Evolutionary conservation across 2,113 vertebrate genomes (phyloP).

Genomic region (Fregata magnificens): DNA sequence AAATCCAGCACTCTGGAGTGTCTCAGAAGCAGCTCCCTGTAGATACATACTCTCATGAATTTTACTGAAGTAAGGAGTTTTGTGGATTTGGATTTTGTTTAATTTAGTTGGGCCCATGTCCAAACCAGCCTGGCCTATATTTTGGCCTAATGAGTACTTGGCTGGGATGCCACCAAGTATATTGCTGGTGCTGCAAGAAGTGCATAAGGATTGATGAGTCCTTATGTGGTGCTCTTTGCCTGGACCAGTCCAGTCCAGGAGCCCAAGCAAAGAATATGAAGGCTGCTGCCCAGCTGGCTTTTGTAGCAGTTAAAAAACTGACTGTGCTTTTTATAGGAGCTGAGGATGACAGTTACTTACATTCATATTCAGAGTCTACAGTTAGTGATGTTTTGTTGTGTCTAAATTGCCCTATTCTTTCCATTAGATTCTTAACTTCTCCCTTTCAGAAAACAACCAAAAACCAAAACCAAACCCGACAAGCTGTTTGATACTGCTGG

Average conservation of each 20-base stretch:
- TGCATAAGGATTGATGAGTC: background rate
- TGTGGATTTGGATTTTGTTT: background rate
- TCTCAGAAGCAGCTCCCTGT: background rate
- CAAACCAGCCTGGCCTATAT: background rate
- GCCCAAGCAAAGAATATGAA: background rate
- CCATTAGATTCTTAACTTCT: background rate
- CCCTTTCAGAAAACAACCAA: background rate
- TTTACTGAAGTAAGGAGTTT: background rate
- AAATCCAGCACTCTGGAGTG: background rate
- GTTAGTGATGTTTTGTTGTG: background rate
- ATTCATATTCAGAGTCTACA: background rate
- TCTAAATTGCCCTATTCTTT: background rate
- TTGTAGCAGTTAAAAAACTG: background rate
- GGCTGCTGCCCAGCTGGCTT: background rate
- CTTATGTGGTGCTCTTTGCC: background rate
- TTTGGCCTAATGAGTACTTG: background rate
- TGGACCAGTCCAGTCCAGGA: background rate
- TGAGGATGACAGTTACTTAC: background rate
- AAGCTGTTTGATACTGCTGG: background rate
- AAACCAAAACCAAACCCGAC: background rate
- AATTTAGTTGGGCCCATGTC: background rate
- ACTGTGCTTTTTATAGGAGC: background rate
- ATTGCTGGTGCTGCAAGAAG: background rate
- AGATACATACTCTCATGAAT: background rate
- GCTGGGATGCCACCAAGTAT: background rate